These are phyloP conservation scores for Corvus moneduloides DNA, from an alignment of 2,113 vertebrate species.

Conservation along the genomic window DNA sequence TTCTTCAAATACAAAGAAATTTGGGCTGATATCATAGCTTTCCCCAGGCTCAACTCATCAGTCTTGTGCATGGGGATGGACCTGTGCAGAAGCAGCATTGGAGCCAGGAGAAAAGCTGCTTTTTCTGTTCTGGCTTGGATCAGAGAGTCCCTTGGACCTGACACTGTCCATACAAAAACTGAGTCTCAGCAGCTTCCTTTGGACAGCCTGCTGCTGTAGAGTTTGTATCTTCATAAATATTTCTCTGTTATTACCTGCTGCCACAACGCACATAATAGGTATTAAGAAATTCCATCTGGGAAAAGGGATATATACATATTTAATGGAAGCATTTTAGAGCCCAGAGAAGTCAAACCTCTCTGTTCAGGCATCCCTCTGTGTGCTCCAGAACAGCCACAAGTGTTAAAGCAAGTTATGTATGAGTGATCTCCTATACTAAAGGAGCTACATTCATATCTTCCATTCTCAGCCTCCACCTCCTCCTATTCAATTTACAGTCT, in stretches of 20 bases:
- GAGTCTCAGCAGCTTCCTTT: neutral
- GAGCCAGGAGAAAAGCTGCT: neutral
- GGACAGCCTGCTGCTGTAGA: neutral
- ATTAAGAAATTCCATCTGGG: neutral
- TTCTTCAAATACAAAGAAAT: neutral
- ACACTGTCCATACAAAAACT: neutral
- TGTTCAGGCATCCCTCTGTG: neutral
- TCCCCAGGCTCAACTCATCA: neutral
- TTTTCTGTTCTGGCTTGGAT: neutral
- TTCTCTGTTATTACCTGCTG: neutral
- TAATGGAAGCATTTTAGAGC: neutral
- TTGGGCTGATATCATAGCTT: neutral
- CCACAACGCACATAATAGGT: neutral
- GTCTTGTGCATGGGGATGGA: neutral
- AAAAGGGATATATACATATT: neutral
- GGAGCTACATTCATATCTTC: neutral
- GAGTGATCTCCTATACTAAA: neutral
- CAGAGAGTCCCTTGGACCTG: neutral
- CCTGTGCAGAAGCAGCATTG: neutral
- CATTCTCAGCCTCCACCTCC: neutral
- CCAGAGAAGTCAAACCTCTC: neutral
- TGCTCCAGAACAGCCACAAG: neutral
- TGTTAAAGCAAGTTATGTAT: neutral
- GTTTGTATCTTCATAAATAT: neutral
- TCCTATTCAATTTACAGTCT: constrained; percentile 50